Evolutionary conservation across 1,140 invertebrate genomes (phyloP), one percentile per base, ranked within the genome.

Genomic region (Bombus soroeensis): DNA sequence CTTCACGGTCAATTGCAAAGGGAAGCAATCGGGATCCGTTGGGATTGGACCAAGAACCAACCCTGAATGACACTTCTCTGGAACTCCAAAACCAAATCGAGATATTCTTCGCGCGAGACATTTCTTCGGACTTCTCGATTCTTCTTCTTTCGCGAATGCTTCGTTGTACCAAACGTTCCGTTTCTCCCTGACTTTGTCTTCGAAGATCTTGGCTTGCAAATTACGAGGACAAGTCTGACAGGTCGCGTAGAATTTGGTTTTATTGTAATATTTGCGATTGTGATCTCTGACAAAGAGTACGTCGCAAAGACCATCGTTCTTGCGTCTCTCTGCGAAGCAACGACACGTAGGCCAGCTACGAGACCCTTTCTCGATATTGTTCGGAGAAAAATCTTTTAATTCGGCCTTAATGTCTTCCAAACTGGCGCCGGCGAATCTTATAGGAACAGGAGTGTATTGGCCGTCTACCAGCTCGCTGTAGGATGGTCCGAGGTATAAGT

Each of bases 41-140:
- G 78, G 76, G 25, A 47, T 81, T 0, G 88, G 88, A 2, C 81
- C 87, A 10, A 95, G 88, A 73, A 93, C 94, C 18, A 96, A 91
- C 3, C 93, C 93, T 10, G 94, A 94, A 22, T 85, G 89, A 86
- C 96, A 96, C 43, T 95, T 95, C 83, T 96, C 96, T 0, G 93
- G 71, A 3, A 96, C 87, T 0, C 95, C 96, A 43, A 92, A 92
- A 15, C 95, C 95, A 85, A 96, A 96, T 81, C 96, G 92, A 37
- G 92, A 93, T 73, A 93, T 62, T 85, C 93, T 92, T 9, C 83
- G 81, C 32, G 84, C 62, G 12, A 89, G 77, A 39, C 41, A 59
- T 5, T 37, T 47, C 13, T 25, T 83, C 1, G 68, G 37, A 4
- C 71, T 41, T 53, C 59, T 41, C 13, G 71, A 32, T 25, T 25